phyloP scores from a whole-genome alignment of 2,113 vertebrate species.

The Mellivora capensis region DNA sequence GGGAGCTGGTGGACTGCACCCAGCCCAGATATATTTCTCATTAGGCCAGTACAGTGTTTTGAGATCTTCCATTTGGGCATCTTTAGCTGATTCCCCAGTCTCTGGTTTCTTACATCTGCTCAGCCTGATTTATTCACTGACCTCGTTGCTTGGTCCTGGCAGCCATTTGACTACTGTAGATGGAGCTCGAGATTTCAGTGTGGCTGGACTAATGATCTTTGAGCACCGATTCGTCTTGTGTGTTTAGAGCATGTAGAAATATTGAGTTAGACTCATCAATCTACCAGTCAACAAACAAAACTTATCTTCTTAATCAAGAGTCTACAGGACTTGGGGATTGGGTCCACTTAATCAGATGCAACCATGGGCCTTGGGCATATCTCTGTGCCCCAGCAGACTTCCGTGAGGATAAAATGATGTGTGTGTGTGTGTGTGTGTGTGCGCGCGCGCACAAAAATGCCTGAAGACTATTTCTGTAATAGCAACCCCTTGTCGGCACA shows the following conservation, averaged over 20 bases:
- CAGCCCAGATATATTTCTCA: neutral
- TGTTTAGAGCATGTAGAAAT: neutral
- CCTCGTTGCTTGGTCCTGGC: neutral
- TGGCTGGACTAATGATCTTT: neutral
- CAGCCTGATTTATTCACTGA: neutral
- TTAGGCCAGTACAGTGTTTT: neutral
- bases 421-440: no score
- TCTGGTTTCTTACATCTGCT: neutral
- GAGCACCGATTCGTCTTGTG: neutral
- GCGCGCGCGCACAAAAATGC: neutral
- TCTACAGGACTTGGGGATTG: neutral
- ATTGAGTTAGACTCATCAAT: neutral
- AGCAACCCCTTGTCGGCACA: neutral
- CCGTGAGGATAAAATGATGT: neutral
- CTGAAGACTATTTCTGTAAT: neutral
- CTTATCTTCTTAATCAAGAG: neutral
- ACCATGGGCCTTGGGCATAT: neutral
- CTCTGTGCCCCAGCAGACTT: neutral
- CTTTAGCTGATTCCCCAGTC: neutral
- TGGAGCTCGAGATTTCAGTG: neutral
- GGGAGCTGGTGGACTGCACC: neutral
- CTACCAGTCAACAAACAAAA: neutral
- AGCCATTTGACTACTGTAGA: neutral
- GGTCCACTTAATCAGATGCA: neutral
- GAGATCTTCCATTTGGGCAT: neutral